Percentiles rank a stretch among this genome's conserved stretches.
Evolutionary conservation across 2,797 vertebrate species (phyloP).

Genomic region (Rhinichthys osculus): DNA sequence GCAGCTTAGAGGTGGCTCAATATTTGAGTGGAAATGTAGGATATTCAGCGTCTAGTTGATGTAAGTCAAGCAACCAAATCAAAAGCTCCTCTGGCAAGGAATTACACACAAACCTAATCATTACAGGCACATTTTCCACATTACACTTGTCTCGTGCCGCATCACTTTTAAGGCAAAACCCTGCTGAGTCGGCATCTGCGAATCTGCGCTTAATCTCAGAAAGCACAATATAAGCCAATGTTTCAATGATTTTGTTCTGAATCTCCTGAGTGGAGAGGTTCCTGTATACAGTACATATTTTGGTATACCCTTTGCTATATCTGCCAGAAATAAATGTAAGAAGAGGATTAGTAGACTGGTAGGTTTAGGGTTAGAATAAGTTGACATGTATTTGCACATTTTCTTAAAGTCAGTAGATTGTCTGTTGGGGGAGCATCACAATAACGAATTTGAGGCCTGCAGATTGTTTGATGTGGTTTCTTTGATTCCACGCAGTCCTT

Average conservation of each 20-base stretch:
- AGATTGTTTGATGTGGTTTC: neutral
- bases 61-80: slow-evolving; percentile 45
- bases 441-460: neutral
- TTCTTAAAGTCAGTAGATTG: too few relatives aligned
- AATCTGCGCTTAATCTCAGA: slow-evolving; percentile 38
- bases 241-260: slow-evolving; percentile 53
- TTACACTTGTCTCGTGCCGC: slow-evolving; percentile 43
- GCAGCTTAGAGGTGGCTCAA: slow-evolving; percentile 22
- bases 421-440: too few relatives aligned
- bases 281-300: slow-evolving; percentile 35
- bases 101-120: slow-evolving; percentile 45
- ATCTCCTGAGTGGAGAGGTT: slow-evolving; percentile 20
- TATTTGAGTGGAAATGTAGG: slow-evolving; percentile 13
- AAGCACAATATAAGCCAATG: slow-evolving; percentile 38
- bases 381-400: too few relatives aligned
- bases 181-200: slow-evolving; percentile 35
- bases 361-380: too few relatives aligned
- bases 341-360: too few relatives aligned
- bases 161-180: slow-evolving; percentile 52
- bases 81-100: slow-evolving; percentile 50
- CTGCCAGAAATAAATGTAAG: neutral
- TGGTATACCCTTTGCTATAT: slow-evolving; percentile 44
- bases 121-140: slow-evolving; percentile 46
- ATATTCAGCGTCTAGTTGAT: slow-evolving; percentile 12
- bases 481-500: neutral